A percentile compares a stretch with the other conserved stretches of the same genome.
Conservation (phyloP, 2,113 vertebrate genomes). For the Euleptes europaea region DNA sequence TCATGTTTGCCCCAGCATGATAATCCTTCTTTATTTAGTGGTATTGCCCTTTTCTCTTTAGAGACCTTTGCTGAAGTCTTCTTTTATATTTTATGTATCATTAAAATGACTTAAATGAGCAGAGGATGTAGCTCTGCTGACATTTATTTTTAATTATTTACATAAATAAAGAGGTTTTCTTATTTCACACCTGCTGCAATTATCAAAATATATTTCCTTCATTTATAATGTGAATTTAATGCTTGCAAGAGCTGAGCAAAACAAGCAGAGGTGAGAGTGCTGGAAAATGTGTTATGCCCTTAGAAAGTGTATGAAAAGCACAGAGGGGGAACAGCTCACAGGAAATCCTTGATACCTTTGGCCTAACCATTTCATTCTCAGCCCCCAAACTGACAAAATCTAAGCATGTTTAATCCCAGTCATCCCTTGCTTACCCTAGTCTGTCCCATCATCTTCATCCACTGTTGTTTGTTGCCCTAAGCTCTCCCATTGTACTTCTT, state of each 20-base stretch:
- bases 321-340: background rate
- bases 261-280: background rate
- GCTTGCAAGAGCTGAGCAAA: slow-evolving; percentile 10
- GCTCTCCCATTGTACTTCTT: too few relatives aligned
- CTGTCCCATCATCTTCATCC: too few relatives aligned
- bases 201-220: slow-evolving; percentile 52
- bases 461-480: too few relatives aligned
- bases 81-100: slow-evolving; percentile 66
- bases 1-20: slow-evolving; percentile 47
- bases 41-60: slow-evolving; percentile 70
- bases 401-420: too few relatives aligned
- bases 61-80: slow-evolving; percentile 64
- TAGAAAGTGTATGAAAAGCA: background rate
- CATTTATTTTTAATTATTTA: slow-evolving; percentile 74
- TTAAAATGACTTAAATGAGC: slow-evolving; percentile 67
- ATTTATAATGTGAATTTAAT: slow-evolving; percentile 50
- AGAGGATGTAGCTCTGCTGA: slow-evolving; percentile 51
- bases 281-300: background rate
- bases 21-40: slow-evolving; percentile 69
- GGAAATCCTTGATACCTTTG: background rate
- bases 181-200: slow-evolving; percentile 52
- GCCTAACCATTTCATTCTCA: background rate
- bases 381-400: background rate
- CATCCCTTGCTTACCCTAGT: background rate
- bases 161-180: slow-evolving; percentile 61